These are phyloP conservation scores for Anguilla obscura DNA, from an alignment of 2,797 vertebrate genomes.

Conservation along the genomic window DNA sequence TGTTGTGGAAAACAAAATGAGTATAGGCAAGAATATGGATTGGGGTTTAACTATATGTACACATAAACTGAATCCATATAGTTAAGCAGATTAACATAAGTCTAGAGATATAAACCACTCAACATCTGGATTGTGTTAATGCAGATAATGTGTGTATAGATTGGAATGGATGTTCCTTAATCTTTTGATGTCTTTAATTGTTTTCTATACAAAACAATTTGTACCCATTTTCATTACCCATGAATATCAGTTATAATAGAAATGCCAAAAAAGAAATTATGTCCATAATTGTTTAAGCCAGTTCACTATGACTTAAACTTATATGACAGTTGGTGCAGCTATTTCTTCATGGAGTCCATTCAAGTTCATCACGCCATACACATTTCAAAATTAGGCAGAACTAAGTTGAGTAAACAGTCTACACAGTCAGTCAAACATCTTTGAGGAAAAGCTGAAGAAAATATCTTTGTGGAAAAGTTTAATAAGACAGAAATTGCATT, in stretches of 20 bases:
- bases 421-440: not conserved
- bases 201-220: not conserved
- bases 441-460: not conserved
- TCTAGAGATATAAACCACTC: not conserved
- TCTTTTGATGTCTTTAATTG: not conserved
- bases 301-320: not conserved
- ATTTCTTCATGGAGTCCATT: not conserved
- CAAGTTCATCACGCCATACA: not conserved
- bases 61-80: not conserved
- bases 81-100: not conserved
- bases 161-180: not conserved
- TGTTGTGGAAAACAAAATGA: not conserved
- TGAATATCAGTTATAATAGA: too few relatives aligned
- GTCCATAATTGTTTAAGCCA: not conserved
- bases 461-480: not conserved
- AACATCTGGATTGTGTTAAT: not conserved
- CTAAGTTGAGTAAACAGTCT: not conserved
- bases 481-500: not conserved
- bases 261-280: not conserved
- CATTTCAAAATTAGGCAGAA: constrained; percentile 2
- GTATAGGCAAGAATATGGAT: not conserved
- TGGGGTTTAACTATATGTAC: not conserved
- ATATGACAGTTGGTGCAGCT: not conserved
- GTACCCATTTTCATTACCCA: too few relatives aligned
- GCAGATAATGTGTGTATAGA: not conserved